Base-by-base conservation (phyloP, 1,140 invertebrate species). In the Arctopsyche grandis region DNA sequence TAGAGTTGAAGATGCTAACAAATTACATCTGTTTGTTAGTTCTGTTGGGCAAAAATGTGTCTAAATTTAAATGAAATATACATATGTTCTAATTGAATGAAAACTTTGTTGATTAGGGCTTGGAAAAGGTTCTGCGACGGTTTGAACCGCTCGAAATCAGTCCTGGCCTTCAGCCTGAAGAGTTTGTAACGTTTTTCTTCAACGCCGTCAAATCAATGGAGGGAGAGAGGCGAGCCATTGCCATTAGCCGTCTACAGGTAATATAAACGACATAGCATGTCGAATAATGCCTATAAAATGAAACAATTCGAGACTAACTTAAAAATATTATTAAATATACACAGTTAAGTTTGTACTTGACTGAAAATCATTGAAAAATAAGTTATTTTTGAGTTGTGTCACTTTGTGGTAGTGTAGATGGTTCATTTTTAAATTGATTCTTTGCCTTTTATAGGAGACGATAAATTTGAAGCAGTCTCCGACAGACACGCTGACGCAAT, bases 401-500 rank as follows among this genome's bases (percentile, higher is more conserved):
- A n/a, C n/a, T n/a, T n/a, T n/a, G n/a, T n/a, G n/a, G n/a, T n/a
- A n/a, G n/a, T n/a, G n/a, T n/a, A n/a, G n/a, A n/a, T n/a, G n/a
- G n/a, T n/a, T n/a, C n/a, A n/a, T n/a, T n/a, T n/a, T n/a, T n/a
- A n/a, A n/a, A n/a, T 7, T 66, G 5, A 22, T 66, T 21, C 12
- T 66, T 29, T 66, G 19, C 44, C 75, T 14, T 56, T 73, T 79
- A 19, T 83, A 89, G 87, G 87, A 89, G 24, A 88, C 87, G 16
- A 86, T 88, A 16, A 84, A 85, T 7, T 78, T 86, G 63, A 89
- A 88, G 75, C 86, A 88, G 75, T 87, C 86, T 0, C 87, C 87
- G 0, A 87, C 87, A n/a, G 87, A 89, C 77, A 89, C 87, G 0
- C 87, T 89, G 22, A 89, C 87, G 0, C 87, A 89, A 75, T 88